Percentiles rank a stretch among this genome's conserved stretches.
phyloP scores from a whole-genome alignment of 2,888 invertebrate species.

The Emmelina monodactyla region DNA sequence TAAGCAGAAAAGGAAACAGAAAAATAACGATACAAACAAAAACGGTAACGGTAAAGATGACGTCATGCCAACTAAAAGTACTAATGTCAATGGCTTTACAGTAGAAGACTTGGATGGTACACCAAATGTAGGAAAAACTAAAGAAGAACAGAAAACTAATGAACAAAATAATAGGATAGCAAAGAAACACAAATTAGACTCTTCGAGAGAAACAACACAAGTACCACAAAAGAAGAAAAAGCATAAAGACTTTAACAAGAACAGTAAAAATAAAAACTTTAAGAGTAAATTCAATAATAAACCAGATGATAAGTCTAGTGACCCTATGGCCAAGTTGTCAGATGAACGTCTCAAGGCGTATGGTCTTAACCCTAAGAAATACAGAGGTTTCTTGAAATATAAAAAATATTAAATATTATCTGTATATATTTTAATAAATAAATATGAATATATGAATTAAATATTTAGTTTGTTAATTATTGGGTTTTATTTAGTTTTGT shows the following conservation, averaged over 20 bases:
- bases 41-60: background rate
- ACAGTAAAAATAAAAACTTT: constrained; percentile 23
- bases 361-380: constrained; percentile 91
- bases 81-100: background rate
- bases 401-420: constrained; percentile 59
- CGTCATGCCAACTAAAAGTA: background rate
- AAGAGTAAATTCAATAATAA: constrained; percentile 23
- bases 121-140: constrained; percentile 16
- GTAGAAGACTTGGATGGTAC: constrained; percentile 1
- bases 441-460: no score
- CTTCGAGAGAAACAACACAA: constrained; percentile 10
- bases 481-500: no score
- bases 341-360: constrained; percentile 89
- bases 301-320: constrained; percentile 20
- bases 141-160: constrained; percentile 15
- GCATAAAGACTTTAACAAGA: constrained; percentile 21
- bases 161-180: constrained; percentile 25
- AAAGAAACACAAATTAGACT: constrained; percentile 9
- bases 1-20: constrained; percentile 2
- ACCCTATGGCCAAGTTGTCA: constrained; percentile 60
- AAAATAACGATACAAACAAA: background rate
- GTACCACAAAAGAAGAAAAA: constrained; percentile 16
- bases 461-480: no score
- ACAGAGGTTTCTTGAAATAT: constrained; percentile 78
- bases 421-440: no score